phyloP scores from a whole-genome alignment of 2,888 invertebrate genomes.

The Homarus gammarus region DNA sequence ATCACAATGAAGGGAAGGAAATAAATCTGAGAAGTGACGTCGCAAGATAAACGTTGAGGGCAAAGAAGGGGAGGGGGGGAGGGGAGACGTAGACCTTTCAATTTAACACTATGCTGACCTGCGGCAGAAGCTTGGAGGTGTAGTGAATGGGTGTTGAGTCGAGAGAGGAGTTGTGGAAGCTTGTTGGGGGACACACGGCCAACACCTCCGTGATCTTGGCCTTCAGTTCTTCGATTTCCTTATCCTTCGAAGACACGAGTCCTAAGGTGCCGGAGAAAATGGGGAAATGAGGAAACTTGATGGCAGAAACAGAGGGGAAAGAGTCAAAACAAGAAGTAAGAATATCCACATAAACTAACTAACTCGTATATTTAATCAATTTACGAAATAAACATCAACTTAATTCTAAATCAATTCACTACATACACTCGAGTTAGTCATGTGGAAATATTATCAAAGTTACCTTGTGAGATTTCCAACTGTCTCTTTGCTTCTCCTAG shows the following conservation, averaged over 20 bases:
- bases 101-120: slow-evolving; percentile 15
- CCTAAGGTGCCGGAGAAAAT: slow-evolving; percentile 85
- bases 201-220: slow-evolving; percentile 94
- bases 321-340: not conserved
- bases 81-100: not conserved
- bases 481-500: slow-evolving; percentile 96
- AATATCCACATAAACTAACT: not conserved
- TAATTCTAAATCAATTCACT: no score
- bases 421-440: no score
- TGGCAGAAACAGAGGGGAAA: no score
- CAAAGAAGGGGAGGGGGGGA: no score
- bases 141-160: slow-evolving; percentile 63
- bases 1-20: no score
- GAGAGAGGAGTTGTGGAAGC: slow-evolving; percentile 56
- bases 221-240: slow-evolving; percentile 94
- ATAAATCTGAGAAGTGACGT: no score
- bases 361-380: no score
- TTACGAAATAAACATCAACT: no score
- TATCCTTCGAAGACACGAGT: slow-evolving; percentile 90
- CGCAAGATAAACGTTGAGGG: no score
- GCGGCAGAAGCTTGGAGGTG: slow-evolving; percentile 61
- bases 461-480: slow-evolving; percentile 91
- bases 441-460: no score
- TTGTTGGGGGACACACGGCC: slow-evolving; percentile 83
- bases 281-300: no score